Evolutionary conservation across 2,888 invertebrate genomes (phyloP).

Genomic region (Odontocolon sp.): DNA sequence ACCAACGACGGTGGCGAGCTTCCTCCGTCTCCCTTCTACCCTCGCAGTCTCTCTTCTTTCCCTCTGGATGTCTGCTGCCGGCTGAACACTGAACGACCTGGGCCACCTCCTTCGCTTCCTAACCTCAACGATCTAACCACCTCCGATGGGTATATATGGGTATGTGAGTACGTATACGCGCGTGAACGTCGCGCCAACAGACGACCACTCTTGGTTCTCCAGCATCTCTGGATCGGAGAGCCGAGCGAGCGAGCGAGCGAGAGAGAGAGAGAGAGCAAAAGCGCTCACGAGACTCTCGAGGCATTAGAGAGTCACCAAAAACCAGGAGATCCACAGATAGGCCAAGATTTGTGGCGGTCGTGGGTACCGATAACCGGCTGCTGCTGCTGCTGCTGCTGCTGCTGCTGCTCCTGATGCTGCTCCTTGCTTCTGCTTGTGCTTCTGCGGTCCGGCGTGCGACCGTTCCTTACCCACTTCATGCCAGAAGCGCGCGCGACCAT

Average conservation of each 20-base stretch:
- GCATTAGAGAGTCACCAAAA: conserved; percentile 76
- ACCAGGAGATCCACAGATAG: conserved; percentile 76
- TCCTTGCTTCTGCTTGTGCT: conserved; percentile 30
- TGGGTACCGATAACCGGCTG: conserved; percentile 74
- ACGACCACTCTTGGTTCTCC: conserved; percentile 50
- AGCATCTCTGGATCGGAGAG: conserved; percentile 57
- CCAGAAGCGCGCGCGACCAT: conserved; percentile 44
- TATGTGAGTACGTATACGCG: conserved; percentile 47
- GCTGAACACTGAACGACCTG: conserved; percentile 42
- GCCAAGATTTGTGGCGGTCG: conserved; percentile 76
- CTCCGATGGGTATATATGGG: conserved; percentile 27
- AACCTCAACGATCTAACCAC: conserved; percentile 27
- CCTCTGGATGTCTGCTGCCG: conserved; percentile 20
- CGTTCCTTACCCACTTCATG: conserved; percentile 65
- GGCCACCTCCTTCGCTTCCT: conserved; percentile 6
- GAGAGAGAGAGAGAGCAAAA: conserved; percentile 48
- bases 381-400: conserved; percentile 53
- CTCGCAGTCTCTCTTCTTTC: conserved; percentile 1
- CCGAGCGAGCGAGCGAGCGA: conserved; percentile 52
- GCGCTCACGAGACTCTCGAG: conserved; percentile 56
- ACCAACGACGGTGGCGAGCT: conserved; percentile 61
- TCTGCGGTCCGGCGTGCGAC: conserved; percentile 61
- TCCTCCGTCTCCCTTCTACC: conserved; percentile 23
- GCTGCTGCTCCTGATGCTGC: conserved; percentile 47
- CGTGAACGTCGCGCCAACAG: conserved; percentile 20